Evolutionary conservation across 2,113 vertebrate genomes (phyloP).

Genomic region (Oryzias curvinotus): DNA sequence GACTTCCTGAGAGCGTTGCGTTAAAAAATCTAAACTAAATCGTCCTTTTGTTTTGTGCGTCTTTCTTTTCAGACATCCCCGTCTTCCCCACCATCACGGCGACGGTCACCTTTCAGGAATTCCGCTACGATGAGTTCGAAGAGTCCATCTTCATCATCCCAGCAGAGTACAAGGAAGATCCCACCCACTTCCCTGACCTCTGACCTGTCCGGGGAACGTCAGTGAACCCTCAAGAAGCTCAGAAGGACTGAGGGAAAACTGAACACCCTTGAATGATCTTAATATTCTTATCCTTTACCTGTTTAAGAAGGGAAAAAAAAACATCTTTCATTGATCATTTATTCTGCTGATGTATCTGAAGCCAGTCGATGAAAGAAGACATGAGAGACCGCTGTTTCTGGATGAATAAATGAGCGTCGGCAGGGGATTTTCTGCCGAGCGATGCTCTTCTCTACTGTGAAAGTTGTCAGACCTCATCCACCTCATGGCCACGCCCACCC

Average conservation of each 20-base stretch:
- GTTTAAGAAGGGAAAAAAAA: constrained; percentile 1
- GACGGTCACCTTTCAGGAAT: constrained; percentile 98
- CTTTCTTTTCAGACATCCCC: constrained; percentile 83
- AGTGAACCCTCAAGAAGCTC: constrained; percentile 15
- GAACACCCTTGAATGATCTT: constrained; percentile 35
- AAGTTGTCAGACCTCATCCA: constrained; percentile 26
- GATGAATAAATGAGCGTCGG: constrained; percentile 5
- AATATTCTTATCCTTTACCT: constrained; percentile 29
- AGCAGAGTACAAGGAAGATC: constrained; percentile 91
- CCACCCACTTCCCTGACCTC: constrained; percentile 94
- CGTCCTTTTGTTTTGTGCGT: not conserved
- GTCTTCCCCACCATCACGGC: constrained; percentile 98
- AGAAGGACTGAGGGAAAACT: constrained; percentile 1
- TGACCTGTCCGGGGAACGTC: constrained; percentile 58
- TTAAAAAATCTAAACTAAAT: no score
- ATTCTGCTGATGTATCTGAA: constrained; percentile 54
- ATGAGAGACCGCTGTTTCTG: constrained; percentile 30
- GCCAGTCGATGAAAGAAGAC: constrained; percentile 53
- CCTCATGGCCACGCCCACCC: constrained; percentile 21
- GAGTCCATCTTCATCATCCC: constrained; percentile 90
- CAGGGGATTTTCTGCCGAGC: constrained; percentile 36
- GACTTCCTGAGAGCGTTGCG: not conserved
- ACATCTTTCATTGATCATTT: constrained; percentile 26
- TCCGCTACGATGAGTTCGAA: constrained; percentile 89
- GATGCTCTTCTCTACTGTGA: constrained; percentile 49